Conservation (phyloP, 2,888 invertebrate genomes). For the Graphium colonna region DNA sequence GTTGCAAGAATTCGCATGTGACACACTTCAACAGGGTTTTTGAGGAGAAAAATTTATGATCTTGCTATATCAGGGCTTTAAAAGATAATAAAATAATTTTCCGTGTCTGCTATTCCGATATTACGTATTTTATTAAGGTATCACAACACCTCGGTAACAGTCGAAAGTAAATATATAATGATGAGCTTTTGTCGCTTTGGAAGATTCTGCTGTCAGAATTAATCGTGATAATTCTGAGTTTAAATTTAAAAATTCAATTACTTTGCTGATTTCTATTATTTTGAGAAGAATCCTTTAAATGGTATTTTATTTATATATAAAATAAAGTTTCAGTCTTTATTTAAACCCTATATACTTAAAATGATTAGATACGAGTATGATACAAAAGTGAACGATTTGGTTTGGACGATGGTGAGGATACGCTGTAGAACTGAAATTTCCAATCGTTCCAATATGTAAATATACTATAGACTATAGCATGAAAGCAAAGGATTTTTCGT, state of each 20-base stretch:
- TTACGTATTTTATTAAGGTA: constrained; percentile 21
- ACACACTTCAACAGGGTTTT: constrained; percentile 59
- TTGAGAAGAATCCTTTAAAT: no score
- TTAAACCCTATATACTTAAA: no score
- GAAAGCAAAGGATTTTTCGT: no score
- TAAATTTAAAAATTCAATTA: background rate
- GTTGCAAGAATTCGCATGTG: constrained; percentile 49
- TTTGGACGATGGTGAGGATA: no score
- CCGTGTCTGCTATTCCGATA: constrained; percentile 29
- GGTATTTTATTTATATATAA: no score
- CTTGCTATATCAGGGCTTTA: constrained; percentile 43
- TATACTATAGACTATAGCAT: no score
- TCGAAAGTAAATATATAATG: background rate
- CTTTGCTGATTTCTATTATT: no score
- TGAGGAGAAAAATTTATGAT: constrained; percentile 47
- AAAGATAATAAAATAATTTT: constrained; percentile 33
- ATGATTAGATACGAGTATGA: no score
- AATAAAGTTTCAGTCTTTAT: no score
- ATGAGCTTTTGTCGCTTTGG: background rate
- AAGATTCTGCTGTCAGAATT: background rate
- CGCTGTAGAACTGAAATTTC: no score
- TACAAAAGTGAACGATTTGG: no score
- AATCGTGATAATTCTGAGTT: background rate
- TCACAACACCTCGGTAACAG: constrained; percentile 11
- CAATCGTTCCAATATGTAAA: no score